These are phyloP conservation scores for Streblospio benedicti DNA, from an alignment of 1,140 invertebrate species.

Conservation along the genomic window DNA sequence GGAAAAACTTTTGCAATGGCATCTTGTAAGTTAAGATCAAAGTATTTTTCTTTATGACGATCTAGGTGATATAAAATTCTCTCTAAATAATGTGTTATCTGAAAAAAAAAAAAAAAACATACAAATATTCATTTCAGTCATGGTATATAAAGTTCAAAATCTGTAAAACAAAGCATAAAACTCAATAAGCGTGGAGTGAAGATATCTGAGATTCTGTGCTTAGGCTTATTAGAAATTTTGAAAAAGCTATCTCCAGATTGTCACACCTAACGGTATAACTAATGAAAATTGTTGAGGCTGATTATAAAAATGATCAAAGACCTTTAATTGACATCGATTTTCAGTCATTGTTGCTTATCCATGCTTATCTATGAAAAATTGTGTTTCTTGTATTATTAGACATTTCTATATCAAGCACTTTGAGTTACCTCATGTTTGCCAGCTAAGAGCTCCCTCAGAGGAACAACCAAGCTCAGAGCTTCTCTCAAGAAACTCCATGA, in stretches of 20 bases:
- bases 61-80: slow-evolving; percentile 25
- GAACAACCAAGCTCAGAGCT: slow-evolving; percentile 28
- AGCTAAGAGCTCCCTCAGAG: not conserved
- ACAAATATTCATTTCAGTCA: not conserved
- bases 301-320: no score
- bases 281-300: not conserved
- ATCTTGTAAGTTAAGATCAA: slow-evolving; percentile 24
- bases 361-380: no score
- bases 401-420: no score
- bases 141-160: not conserved
- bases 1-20: slow-evolving; percentile 22
- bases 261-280: not conserved
- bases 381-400: no score
- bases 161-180: not conserved
- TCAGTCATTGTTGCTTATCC: no score
- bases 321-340: no score
- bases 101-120: not conserved
- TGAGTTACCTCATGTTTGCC: no score
- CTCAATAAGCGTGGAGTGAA: not conserved
- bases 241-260: not conserved
- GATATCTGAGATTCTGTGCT: not conserved
- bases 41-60: slow-evolving; percentile 26
- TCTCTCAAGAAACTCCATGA: slow-evolving; percentile 28
- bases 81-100: slow-evolving; percentile 33
- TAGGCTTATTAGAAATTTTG: not conserved